Evolutionary conservation across 2,113 vertebrate genomes (phyloP), one percentile per base, ranked within the genome.

Genomic region (Delphinapterus leucas): DNA sequence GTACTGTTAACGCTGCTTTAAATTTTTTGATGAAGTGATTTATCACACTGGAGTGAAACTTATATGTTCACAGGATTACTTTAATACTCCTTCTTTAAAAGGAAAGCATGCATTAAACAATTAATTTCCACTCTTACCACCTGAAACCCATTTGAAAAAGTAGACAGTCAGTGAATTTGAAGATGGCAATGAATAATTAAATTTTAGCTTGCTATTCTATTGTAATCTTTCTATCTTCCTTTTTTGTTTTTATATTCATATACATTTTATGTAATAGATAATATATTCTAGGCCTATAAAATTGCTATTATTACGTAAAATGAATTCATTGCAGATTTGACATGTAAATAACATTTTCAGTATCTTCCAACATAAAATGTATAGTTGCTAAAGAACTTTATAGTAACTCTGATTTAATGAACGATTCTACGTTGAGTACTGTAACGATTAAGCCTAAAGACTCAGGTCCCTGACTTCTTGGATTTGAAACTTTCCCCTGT

Each of bases 1-100:
- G 8, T 87, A 95, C 97, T 97, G 38, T 70, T 98, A 97, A 97
- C 60, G 13, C 17, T 60, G 41, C 33, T 77, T 60, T 82, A 76
- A 10, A 17, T 70, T 96, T 94, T 74, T 80, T 90, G 94, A 88
- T 94, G 87, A 65, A 70, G 55, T 96, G 89, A 97, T 95, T 94
- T 98, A 83, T 95, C 13, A 89, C 14, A 31, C 76, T 77, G 21
- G 17, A 11, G 53, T 58, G 33, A 96, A 97, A 77, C 8, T 63
- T 96, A 31, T 1, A 55, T 63, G 92, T 95, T 90, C 44, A 81
- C 6, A 38, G 63, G 17, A 87, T 83, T 96, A 41, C 49, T 76
- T 79, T 85, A 90, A 97, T 60, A 96, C 7, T 92, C n/a, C 23
- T 95, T 53, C 41, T 91, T 88, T 84, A n/a, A 93, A 93, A 97